Evolutionary conservation across 2,888 invertebrate species (phyloP), one percentile per base, ranked within the genome.

Genomic region (Cryptus armator): DNA sequence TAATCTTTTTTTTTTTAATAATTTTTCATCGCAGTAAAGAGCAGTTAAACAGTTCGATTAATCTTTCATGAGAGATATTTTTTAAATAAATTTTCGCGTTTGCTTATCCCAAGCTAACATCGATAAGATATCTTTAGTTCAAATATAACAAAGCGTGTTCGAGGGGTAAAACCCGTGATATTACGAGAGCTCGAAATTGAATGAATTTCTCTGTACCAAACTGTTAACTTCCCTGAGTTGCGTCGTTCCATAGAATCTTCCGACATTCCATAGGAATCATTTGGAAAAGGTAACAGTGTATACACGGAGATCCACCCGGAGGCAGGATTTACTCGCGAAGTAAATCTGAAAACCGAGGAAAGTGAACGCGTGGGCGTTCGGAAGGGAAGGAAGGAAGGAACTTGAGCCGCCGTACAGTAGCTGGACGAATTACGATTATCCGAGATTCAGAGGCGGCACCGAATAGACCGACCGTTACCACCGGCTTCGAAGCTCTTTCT

Each of bases 341-440:
- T 59, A 59, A 59, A 59, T 59, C 59, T 32, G 12, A 59, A 59
- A 59, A 24, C 59, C 14, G 59, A 29, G 19, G 16, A 66, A 66
- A 9, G 16, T 66, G 43, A 53, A 53, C 53, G 53, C n/a, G 14
- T n/a, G n/a, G 64, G 7, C 16, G 43, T 37, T 66, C 16, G 64
- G 7, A 66, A 43, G 43, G 16, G 43, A 37, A 16, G 53, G n/a
- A 37, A 16, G 53, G n/a, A 14, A 66, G n/a, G 64, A 43, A 43
- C 64, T 66, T 43, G 43, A 66, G 64, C 64, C 43, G 64, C 24
- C 43, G 37, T 16, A 37, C 43, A 43, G 64, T 66, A 43, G 64
- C 64, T 37, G 16, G 64, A 43, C 64, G 64, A 43, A 66, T 66
- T 66, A 66, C 64, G 64, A 66, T 66, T 66, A 66, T 66, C 37